A percentile compares a stretch with the other conserved stretches of the same genome.
phyloP scores from a whole-genome alignment of 2,113 vertebrate genomes.

The Brachypodius melanocephalos region DNA sequence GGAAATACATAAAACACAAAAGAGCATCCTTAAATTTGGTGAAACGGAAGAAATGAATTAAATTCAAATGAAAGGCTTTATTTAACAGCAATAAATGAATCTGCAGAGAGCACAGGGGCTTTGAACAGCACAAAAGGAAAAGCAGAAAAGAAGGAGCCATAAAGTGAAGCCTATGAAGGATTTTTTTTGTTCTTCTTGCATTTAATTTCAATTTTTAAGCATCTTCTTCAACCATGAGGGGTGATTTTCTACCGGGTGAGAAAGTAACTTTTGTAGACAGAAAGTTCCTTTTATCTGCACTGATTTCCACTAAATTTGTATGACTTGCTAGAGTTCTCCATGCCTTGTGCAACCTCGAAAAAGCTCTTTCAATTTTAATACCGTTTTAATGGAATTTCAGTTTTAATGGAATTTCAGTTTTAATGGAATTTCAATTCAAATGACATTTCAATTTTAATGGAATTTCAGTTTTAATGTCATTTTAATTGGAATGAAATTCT shows the following conservation, averaged over 20 bases:
- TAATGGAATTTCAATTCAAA: not conserved
- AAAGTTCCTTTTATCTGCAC: not conserved
- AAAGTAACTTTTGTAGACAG: not conserved
- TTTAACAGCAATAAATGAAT: not conserved
- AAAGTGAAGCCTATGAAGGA: not conserved
- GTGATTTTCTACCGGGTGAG: not conserved
- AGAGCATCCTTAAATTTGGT: not conserved
- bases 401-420: not conserved
- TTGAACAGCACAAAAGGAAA: not conserved
- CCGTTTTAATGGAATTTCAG: not conserved
- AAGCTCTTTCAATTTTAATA: not conserved
- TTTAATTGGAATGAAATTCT: not conserved
- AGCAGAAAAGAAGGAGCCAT: accelerated
- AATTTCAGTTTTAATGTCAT: not conserved
- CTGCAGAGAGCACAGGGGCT: not conserved
- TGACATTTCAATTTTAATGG: not conserved
- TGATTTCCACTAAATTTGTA: not conserved
- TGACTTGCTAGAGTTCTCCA: not conserved
- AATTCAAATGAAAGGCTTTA: not conserved
- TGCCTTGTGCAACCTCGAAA: not conserved
- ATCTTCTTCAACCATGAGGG: not conserved
- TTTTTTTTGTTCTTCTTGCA: not conserved
- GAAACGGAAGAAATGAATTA: not conserved
- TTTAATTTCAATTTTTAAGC: not conserved
- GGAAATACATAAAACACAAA: not conserved